Evolutionary conservation across 1,140 invertebrate species (phyloP), one percentile per base, ranked within the genome.

Genomic region (Triops cancriformis): DNA sequence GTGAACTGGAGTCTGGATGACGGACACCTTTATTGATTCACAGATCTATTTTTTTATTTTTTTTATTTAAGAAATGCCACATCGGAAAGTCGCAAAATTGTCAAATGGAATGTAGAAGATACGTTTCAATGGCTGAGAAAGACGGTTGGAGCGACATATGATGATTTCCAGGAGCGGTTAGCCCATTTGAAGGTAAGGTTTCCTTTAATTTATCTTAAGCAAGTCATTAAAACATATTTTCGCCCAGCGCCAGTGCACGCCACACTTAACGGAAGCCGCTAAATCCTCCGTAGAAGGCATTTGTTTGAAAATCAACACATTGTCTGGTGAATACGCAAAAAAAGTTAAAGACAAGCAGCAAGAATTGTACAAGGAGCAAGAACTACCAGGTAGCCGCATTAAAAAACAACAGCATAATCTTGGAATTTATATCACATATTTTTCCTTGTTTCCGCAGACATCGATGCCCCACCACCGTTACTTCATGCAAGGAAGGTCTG

Each of bases 91-190:
- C 88, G 97, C 79, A 98, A 98, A 86, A 93, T 98, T 7, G 96
- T 99, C 0, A 98, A 98, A 85, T 98, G 96, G 96, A 97, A 98
- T 87, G 96, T 95, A 0, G 96, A 98, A 83, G 96, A 98, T 81
- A 98, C 95, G 1, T 98, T 98, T 85, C 92, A 94, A 80, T 98
- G 96, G 96, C 84, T 99, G 31, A 88, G 96, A 83, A 90, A 92
- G 83, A 97, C 95, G 14, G 91, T 96, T n/a, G 96, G 95, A 73
- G 95, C 95, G 27, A 95, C 94, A 1, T 98, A 96, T 86, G 96
- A 98, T 85, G 96, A 98, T 86, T 96, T 95, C 85, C 93, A 95
- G 85, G 94, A 94, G 81, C 86, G 92, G 80, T 83, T 92, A 73
- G 87, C 88, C 41, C 91, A 92, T 86, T 84, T 92, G 73, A 90